These are phyloP conservation scores for Carcharodon carcharias DNA, from an alignment of 2,797 vertebrate species.

Conservation along the genomic window DNA sequence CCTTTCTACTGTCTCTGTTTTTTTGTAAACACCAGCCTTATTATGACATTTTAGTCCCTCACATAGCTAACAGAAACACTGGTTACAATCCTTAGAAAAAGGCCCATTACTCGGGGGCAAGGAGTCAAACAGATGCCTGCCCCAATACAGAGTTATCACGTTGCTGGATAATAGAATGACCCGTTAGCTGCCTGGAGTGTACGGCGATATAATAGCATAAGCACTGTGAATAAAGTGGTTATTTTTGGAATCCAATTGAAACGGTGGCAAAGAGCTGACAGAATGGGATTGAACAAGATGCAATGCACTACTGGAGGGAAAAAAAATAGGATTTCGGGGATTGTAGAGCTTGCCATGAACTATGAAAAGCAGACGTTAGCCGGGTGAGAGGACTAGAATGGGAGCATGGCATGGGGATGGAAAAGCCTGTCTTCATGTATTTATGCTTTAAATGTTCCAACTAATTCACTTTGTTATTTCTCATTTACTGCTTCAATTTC, in stretches of 20 bases:
- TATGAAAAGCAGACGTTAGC: background rate
- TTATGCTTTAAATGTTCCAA: background rate
- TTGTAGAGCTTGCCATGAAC: background rate
- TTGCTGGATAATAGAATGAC: conserved; percentile 74
- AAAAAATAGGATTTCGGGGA: conserved; percentile 6
- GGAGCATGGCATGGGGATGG: too few species aligned
- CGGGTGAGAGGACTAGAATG: background rate
- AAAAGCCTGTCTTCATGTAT: background rate
- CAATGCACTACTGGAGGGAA: background rate
- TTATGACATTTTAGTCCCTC: conserved; percentile 41
- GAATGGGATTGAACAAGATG: conserved; percentile 52
- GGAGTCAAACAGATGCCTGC: conserved; percentile 54
- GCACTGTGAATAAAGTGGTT: conserved; percentile 71
- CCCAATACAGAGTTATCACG: conserved; percentile 55
- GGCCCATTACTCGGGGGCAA: conserved; percentile 54
- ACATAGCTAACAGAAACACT: conserved; percentile 56
- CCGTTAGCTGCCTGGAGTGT: conserved; percentile 61
- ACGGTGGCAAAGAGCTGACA: conserved; percentile 59
- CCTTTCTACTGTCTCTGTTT: background rate
- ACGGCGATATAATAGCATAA: conserved; percentile 67
- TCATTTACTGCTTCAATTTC: background rate
- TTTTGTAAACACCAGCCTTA: conserved; percentile 25
- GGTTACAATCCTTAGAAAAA: conserved; percentile 60
- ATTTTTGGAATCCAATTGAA: conserved; percentile 76
- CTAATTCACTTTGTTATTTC: background rate